Evolutionary conservation across 1,140 invertebrate species (phyloP).

Genomic region (Tetragnatha versicolor): DNA sequence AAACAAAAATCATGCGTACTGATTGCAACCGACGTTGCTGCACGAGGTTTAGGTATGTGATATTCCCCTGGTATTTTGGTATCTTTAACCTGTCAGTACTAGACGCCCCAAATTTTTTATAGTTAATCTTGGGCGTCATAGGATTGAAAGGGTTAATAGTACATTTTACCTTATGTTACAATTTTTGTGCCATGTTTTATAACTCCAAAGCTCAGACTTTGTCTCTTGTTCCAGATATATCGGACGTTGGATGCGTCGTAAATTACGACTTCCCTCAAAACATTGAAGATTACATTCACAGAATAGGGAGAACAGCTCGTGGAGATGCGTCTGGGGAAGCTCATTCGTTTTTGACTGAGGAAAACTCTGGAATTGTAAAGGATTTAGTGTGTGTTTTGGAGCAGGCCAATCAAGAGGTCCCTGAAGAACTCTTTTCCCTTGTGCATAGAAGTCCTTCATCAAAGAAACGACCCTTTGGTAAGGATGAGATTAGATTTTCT

Average conservation of each 20-base stretch:
- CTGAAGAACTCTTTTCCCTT: slow-evolving; percentile 70
- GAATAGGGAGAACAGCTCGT: slow-evolving; percentile 96
- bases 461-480: no score
- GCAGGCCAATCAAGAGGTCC: slow-evolving; percentile 94
- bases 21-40: slow-evolving; percentile 98
- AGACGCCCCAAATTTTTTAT: no score
- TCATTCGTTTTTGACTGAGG: slow-evolving; percentile 96
- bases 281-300: slow-evolving; percentile 98
- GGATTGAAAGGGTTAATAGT: no score
- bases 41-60: slow-evolving; percentile 91
- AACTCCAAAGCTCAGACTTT: no score
- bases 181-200: no score
- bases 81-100: no score
- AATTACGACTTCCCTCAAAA: slow-evolving; percentile 99
- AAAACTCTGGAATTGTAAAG: slow-evolving; percentile 87
- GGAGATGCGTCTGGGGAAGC: slow-evolving; percentile 91
- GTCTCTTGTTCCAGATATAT: slow-evolving; percentile 80
- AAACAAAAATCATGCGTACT: slow-evolving; percentile 87
- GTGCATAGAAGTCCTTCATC: no score
- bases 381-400: slow-evolving; percentile 88
- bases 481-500: no score
- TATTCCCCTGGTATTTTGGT: no score
- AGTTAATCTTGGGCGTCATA: no score
- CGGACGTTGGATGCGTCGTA: slow-evolving; percentile 98
- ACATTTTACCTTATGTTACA: no score